Conservation (phyloP, 2,888 invertebrate species). For the Chromoteleia sp. region DNA sequence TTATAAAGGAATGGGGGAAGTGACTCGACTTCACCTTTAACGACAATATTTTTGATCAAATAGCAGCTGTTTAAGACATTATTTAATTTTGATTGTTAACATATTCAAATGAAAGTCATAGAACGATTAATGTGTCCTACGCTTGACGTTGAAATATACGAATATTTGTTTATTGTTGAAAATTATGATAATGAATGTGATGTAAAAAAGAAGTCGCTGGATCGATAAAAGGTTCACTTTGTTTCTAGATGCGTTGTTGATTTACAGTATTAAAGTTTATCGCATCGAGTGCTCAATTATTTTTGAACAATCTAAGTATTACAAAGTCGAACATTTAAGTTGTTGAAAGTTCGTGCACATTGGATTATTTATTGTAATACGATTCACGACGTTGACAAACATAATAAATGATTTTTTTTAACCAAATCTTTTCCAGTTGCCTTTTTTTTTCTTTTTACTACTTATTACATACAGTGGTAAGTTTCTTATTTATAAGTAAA, state of each 20-base stretch:
- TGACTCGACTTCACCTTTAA: too few species aligned
- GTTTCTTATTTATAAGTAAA: too few species aligned
- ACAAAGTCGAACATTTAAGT: neutral
- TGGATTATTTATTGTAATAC: slow-evolving; percentile 20
- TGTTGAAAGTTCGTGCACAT: neutral
- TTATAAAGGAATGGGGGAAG: neutral
- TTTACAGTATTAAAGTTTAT: slow-evolving; percentile 56
- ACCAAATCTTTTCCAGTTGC: too few species aligned
- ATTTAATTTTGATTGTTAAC: neutral
- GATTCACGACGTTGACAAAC: neutral
- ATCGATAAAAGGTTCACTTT: slow-evolving; percentile 68
- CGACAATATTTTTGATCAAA: slow-evolving; percentile 12
- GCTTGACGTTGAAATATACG: slow-evolving; percentile 1
- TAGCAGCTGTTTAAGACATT: slow-evolving; percentile 5
- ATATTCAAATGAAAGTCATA: slow-evolving; percentile 13
- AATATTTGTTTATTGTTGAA: slow-evolving; percentile 24
- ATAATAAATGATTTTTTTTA: slow-evolving; percentile 31
- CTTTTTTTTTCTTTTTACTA: too few species aligned
- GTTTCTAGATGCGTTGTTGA: slow-evolving; percentile 51
- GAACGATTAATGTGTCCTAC: slow-evolving; percentile 12
- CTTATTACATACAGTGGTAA: too few species aligned
- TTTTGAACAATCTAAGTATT: slow-evolving; percentile 49
- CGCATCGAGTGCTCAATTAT: slow-evolving; percentile 42
- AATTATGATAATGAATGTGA: slow-evolving; percentile 15
- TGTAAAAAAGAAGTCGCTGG: slow-evolving; percentile 68